Conservation (phyloP, 37 sponge, comb jelly and placozoan species). For the Ephydatia muelleri region DNA sequence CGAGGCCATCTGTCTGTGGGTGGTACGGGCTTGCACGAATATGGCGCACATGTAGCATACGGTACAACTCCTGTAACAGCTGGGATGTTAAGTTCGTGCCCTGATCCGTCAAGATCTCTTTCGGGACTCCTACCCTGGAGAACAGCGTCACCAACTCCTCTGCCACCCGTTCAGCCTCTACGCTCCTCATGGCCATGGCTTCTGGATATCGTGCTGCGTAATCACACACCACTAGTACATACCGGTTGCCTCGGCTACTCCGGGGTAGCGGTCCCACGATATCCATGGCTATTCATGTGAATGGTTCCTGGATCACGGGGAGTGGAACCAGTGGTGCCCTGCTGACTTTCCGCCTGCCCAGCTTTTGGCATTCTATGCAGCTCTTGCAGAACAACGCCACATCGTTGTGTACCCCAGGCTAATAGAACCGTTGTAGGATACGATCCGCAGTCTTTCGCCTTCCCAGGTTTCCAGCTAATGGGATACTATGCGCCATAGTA, state of each 20-base stretch:
- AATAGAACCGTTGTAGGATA: too few relatives aligned
- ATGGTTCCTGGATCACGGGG: constrained; percentile 6
- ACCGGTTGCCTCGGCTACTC: background rate
- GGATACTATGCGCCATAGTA: too few relatives aligned
- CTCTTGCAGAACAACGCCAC: too few relatives aligned
- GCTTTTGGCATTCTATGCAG: too few relatives aligned
- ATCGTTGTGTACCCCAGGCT: too few relatives aligned
- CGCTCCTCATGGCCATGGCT: constrained; percentile 15
- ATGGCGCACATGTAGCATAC: background rate
- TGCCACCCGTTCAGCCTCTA: constrained; percentile 23
- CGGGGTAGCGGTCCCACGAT: constrained; percentile 21
- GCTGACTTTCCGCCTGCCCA: too few relatives aligned
- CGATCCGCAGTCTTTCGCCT: too few relatives aligned
- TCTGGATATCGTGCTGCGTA: constrained; percentile 2
- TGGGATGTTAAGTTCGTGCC: constrained; percentile 24
- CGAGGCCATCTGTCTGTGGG: constrained; percentile 34
- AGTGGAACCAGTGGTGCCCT: background rate
- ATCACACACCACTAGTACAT: constrained; percentile 19
- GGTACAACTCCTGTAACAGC: constrained; percentile 14
- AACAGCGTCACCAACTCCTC: constrained; percentile 20
- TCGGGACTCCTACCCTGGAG: constrained; percentile 25
- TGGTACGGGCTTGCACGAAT: constrained; percentile 34
- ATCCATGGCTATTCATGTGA: constrained; percentile 14
- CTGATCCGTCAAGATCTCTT: constrained; percentile 29
- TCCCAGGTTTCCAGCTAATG: too few relatives aligned